Base-by-base conservation (phyloP, 1,140 invertebrate genomes). In the Brevipalpus yothersi region DNA sequence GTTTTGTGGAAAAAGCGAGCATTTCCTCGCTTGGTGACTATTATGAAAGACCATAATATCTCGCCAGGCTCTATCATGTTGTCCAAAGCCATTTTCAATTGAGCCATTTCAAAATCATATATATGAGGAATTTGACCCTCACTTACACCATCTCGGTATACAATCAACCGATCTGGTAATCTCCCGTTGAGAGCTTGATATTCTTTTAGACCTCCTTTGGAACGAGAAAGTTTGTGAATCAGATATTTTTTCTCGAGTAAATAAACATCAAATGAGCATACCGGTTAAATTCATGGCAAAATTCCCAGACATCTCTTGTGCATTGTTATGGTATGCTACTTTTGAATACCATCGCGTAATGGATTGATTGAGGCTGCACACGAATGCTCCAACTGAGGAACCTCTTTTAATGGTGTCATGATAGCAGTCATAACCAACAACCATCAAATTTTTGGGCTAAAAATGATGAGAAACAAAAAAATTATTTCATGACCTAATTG, bases 261-360 rank as follows among this genome's bases (percentile, higher is more conserved):
- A 49, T n/a, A 11, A 49, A 2, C n/a, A 51, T 10, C 5, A n/a
- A 17, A 17, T n/a, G 3, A 75, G 63, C 1, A 70, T 68, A 13
- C 15, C 21, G 15, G 12, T 66, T 23, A 75, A 61, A 60, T 71
- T 71, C 0, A 67, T 45, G 51, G 71, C 69, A 11, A 75, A 64
- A 19, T 70, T 67, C 60, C 70, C 67, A 3, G 70, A 68, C 4
- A 75, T 51, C 58, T 75, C 74, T 59, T 75, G 68, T 4, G 66
- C 65, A n/a, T 68, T 67, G 23, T 63, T 64, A 62, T 76, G 75
- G 51, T 71, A 68, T 41, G 64, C 65, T n/a, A 72, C 70, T 17
- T 65, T 65, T 12, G 69, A 72, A 68, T 78, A 86, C 82, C 85
- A 92, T n/a, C 77, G 72, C 0, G 85, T 86, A 56, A 83, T 74